Base-by-base conservation (phyloP, 2,113 vertebrate genomes). In the Chelonoidis abingdonii region DNA sequence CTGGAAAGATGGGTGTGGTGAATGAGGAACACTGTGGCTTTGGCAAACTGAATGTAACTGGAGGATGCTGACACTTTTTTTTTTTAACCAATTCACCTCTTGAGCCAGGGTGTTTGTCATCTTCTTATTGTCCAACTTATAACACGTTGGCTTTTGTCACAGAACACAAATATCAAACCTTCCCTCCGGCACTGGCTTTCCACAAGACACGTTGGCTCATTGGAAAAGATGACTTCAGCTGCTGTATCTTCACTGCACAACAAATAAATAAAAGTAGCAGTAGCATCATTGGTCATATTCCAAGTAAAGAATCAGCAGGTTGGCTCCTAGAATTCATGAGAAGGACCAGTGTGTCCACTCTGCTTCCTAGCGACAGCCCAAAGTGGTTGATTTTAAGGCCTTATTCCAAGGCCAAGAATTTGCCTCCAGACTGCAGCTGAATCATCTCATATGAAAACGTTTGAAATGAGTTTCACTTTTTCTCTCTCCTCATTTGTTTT, bases 361-460 rank as follows among this genome's bases (percentile, higher is more conserved):
- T 81, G 78, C 83, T 89, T 54, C 69, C 76, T 85, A n/a, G 75
- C 75, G 87, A 90, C 75, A 93, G 89, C 83, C 72, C 25, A 80
- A 50, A 85, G 29, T 10, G 27, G 17, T 24, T 86, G 19, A 56
- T 92, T 95, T 78, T 84, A 88, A 80, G 56, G n/a, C n/a, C 9
- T 12, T 0, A 10, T 65, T 80, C 79, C 50, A 2, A 24, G 49
- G 89, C 80, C 84, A 92, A 94, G 52, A 93, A 86, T 95, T 93
- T 94, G 47, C 86, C 62, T 96, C 83, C 89, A 97, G 83, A 82
- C 69, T 91, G 87, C 54, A 88, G 82, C 65, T 94, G 95, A 96
- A 95, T 95, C 81, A 93, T 79, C 79, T 90, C 19, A n/a, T 93
- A 94, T 95, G 87, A 97, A 96, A 96, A 79, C 29, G 47, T 88